Evolutionary conservation across 2,888 invertebrate genomes (phyloP).

Genomic region (Dasysyrphus albostriatus): DNA sequence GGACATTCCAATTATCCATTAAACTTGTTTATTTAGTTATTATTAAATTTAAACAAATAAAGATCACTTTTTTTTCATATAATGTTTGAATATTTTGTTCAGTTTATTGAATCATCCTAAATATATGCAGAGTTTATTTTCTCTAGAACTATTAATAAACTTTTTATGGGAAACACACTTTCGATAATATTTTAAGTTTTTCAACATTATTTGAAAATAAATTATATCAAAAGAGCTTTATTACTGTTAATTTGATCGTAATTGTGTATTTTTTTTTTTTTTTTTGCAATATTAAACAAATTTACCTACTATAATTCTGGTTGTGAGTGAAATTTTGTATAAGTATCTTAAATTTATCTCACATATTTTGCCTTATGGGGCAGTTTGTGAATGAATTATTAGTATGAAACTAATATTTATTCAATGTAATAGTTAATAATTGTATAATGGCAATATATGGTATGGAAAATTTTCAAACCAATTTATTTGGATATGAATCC

Average conservation of each 20-base stretch:
- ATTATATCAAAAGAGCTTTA: background rate
- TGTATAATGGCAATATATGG: too few species aligned
- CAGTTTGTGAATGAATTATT: too few species aligned
- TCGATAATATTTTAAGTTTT: background rate
- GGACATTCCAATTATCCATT: slow-evolving; percentile 90
- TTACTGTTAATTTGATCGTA: background rate
- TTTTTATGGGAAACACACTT: slow-evolving; percentile 18
- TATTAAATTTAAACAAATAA: background rate
- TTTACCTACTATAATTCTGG: too few species aligned
- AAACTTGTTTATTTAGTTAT: slow-evolving; percentile 36
- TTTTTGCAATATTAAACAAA: background rate
- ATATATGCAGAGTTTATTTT: slow-evolving; percentile 36
- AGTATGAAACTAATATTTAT: too few species aligned
- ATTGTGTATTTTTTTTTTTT: background rate
- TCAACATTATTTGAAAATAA: background rate
- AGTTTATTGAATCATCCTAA: slow-evolving; percentile 34
- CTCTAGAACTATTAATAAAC: background rate
- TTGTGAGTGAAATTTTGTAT: too few species aligned
- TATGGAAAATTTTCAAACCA: too few species aligned
- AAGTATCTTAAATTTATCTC: too few species aligned
- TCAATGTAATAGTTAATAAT: too few species aligned
- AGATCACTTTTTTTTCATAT: slow-evolving; percentile 4
- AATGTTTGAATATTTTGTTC: slow-evolving; percentile 4
- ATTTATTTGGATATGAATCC: too few species aligned
- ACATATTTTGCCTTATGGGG: too few species aligned